Conservation (phyloP, 2,113 vertebrate species). For the Apteryx mantelli region DNA sequence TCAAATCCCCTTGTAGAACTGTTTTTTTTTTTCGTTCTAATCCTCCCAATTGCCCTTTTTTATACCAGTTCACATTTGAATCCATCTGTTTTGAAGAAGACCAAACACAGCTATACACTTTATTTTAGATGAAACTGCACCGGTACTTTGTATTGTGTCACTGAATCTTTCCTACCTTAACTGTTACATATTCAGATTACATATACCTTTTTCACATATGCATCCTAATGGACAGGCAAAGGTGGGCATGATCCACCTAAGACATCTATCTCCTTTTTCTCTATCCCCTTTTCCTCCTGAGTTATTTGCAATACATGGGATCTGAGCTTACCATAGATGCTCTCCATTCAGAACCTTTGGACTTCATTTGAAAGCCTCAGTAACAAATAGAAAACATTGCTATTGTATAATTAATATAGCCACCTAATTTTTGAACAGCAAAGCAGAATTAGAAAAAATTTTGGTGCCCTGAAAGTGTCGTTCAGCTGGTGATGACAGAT, state of each 20-base stretch:
- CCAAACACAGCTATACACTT: neutral
- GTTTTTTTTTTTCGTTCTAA: neutral
- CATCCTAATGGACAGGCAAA: neutral
- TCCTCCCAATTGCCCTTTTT: neutral
- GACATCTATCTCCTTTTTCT: neutral
- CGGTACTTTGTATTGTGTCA: neutral
- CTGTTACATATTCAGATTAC: accelerated
- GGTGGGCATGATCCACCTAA: neutral
- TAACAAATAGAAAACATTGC: neutral
- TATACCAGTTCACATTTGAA: neutral
- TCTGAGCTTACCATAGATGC: neutral
- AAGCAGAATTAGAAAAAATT: neutral
- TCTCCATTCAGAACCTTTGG: neutral
- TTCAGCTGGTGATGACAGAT: neutral
- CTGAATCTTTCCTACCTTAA: neutral
- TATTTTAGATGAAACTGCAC: neutral
- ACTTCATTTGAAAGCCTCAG: neutral
- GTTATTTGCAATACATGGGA: neutral
- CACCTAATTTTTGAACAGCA: neutral
- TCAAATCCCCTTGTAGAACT: neutral
- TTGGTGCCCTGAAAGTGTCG: neutral
- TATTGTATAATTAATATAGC: neutral
- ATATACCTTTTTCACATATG: neutral
- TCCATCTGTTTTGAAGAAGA: neutral
- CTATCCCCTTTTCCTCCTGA: neutral